phyloP scores from a whole-genome alignment of 2,888 invertebrate species.

The Phengaris alcon region DNA sequence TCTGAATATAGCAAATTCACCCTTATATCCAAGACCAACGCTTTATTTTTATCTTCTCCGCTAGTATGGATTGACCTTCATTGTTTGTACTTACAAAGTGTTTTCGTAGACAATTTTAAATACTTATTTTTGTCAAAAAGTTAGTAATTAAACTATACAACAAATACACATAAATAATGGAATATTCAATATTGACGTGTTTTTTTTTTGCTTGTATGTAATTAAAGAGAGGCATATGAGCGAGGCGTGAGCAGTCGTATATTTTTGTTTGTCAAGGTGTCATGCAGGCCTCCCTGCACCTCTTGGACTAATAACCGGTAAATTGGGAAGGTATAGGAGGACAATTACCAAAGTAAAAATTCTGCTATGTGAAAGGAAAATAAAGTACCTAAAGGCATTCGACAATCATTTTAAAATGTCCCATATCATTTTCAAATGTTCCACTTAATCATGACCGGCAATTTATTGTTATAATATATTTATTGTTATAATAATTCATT shows the following conservation, averaged over 20 bases:
- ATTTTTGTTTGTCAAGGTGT: conserved; percentile 54
- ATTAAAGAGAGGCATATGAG: conserved; percentile 66
- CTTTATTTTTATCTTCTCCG: no score
- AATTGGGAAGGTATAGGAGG: not conserved
- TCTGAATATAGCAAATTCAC: no score
- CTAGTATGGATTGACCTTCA: no score
- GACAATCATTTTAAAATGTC: not conserved
- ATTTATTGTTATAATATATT: no score
- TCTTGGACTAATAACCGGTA: not conserved
- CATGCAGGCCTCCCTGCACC: conserved; percentile 45
- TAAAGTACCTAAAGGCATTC: not conserved
- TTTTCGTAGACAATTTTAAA: no score
- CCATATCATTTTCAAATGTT: not conserved
- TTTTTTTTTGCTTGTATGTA: conserved; percentile 45
- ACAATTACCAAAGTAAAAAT: no score
- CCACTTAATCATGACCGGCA: not conserved
- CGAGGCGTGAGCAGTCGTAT: conserved; percentile 49
- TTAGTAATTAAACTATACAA: not conserved
- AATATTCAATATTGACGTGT: not conserved
- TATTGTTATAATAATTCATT: no score
- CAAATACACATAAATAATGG: not conserved
- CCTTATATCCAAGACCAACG: no score
- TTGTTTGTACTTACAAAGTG: no score
- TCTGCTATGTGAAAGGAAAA: not conserved
- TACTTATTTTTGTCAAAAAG: no score